Base-by-base conservation (phyloP, 2,113 vertebrate species). In the Gracilinanus agilis region DNA sequence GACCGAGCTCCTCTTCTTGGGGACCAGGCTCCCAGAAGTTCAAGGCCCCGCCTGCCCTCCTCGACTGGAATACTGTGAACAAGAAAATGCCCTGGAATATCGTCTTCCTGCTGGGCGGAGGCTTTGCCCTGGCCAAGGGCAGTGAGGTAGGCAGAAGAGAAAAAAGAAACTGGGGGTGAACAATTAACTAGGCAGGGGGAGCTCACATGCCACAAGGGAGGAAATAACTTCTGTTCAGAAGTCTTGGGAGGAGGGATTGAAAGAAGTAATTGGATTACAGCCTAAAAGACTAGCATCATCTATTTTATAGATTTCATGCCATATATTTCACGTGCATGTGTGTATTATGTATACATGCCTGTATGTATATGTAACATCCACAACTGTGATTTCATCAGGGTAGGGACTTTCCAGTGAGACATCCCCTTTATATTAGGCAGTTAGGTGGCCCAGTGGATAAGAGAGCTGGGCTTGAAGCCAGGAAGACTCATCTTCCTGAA, bases 11-110 rank as follows among this genome's bases (percentile, higher is more conserved):
- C n/a, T 98, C 91, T 97, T 16, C 93, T 92, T 95, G 97, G 89
- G 40, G 97, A 97, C 49, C n/a, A 99, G 98, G 25, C 23, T 44
- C 94, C 75, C 98, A 98, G 44, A 98, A 58, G 94, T 90, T 99
- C 89, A 98, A 53, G 61, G 95, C 97, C 1, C 99, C 99, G 7
- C 89, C 98, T 0, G n/a, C 99, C 75, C 98, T 99, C 83, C 98
- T 99, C 96, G 96, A 95, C 88, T 99, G 99, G 99, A 96, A 98
- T 54, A 75, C 94, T 0, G 99, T 99, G 11, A 99, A 99, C 0
- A n/a, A 99, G 92, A 99, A 99, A 88, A 99, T 99, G 99, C 99
- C 99, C 0, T 99, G 99, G 99, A 99, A 99, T 96, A 99, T 99
- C 21, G 92, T 99, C 40, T 92, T 99, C 92, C 98, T 99, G 96